Base-by-base conservation (phyloP, 1,140 invertebrate genomes). In the Trachymyrmex cornetzi region DNA sequence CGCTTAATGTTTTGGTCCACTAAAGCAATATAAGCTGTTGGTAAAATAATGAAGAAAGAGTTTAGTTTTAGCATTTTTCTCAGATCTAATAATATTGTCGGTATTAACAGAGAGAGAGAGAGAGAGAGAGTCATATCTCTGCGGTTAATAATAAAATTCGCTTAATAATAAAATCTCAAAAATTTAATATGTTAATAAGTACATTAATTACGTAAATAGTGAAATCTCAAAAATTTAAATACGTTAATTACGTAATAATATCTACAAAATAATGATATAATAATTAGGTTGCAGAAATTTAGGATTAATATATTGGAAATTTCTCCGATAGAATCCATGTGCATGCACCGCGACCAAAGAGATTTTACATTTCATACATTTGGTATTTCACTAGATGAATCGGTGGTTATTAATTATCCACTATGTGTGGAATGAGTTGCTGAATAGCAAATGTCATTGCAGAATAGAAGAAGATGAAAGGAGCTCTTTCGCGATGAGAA, bases 1-100 rank as follows among this genome's bases (percentile, higher is more conserved):
- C 74, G 80, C 85, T 88, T 90, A 85, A 80, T 75, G 63, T 85
- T 90, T 77, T 71, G 85, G 19, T 14, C 50, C 22, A 16, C 30
- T 30, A 75, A 59, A 64, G 74, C 71, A 57, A 82, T 53, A 27
- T 77, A 71, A 30, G 38, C 38, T 19, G 66, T 69, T 69, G 66
- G 22, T 12, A 69, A 69, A 69, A 50, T 27, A 69, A 69, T n/a
- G 66, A 69, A 50, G 38, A 69, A 69, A 50, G 12, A 69, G 14
- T 50, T 48, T 69, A 69, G 38, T 50, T 14, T 50, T 27, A 27
- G 12, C n/a, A 69, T 69, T 69, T 69, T 50, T 69, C 38, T 50
- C 66, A 24, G 44, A 0, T 69, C 44, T 69, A 69, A 69, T 50
- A 50, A 50, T 24, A n/a, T 1, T 27, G 38, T 69, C 44, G 66